Evolutionary conservation across 2,113 vertebrate genomes (phyloP), one percentile per base, ranked within the genome.

Genomic region (Felis chaus): DNA sequence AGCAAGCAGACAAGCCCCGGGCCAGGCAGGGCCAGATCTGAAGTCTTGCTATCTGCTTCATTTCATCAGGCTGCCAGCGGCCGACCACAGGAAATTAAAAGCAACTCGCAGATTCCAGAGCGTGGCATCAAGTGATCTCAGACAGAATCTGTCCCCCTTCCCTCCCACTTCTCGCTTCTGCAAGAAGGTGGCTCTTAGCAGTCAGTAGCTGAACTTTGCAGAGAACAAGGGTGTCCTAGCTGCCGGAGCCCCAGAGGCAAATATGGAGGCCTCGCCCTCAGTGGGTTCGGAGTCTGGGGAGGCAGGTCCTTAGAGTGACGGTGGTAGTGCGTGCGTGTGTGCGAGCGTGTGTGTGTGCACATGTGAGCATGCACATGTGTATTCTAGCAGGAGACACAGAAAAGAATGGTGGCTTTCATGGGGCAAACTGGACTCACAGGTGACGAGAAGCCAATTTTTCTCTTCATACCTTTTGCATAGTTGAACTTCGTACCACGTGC

Each of bases 1-100:
- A 50, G 74, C 21, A 1, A 73, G 45, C 92, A 96, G 78, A 97
- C 84, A 88, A 91, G 94, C n/a, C 50, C 50, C 0, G 0, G 80
- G 25, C 71, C 74, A 8, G 61, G 18, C 81, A 79, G 29, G 84
- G 45, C 80, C 81, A 94, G 91, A 21, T 73, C 50, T 41, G 25
- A 73, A 84, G 84, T 41, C 48, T 53, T 25, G 92, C 76, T 98
- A 98, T 98, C 97, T 85, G 84, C 94, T 36, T 98, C 79, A 91
- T 98, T 97, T 97, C 96, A 98, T 98, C 97, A 97, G 96, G 39
- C 97, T 84, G 91, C 95, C 8, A 18, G 91, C 23, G 0, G 80
- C 91, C 0, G 0, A 88, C 93, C 97, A 98, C 98, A 98, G 98
- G 98, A 98, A 98, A 98, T 98, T 98, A 98, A 98, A 98, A 98